phyloP scores from a whole-genome alignment of 2,797 vertebrate species.

The Coluber constrictor region DNA sequence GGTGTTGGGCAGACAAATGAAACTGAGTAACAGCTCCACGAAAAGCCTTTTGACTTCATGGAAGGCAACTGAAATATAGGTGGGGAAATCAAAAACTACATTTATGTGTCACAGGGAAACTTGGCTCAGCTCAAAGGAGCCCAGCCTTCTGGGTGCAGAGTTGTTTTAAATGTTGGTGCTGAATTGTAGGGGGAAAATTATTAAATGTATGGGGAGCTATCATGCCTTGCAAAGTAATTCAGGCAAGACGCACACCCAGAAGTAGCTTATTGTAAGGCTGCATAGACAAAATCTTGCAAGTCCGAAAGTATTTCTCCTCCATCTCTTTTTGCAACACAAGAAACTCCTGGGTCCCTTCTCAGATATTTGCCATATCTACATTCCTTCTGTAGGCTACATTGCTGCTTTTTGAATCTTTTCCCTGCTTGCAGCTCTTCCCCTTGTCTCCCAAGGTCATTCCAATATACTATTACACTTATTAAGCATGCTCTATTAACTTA shows the following conservation, averaged over 20 bases:
- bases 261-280: neutral
- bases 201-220: neutral
- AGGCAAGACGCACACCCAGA: neutral
- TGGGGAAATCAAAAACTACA: conserved; percentile 43
- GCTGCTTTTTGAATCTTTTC: neutral
- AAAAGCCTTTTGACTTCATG: conserved; percentile 42
- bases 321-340: neutral
- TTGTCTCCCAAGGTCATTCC: neutral
- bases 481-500: neutral
- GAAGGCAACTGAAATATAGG: conserved; percentile 24
- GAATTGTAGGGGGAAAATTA: neutral
- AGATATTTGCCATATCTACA: neutral
- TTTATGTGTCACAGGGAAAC: neutral
- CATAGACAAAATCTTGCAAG: neutral
- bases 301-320: neutral
- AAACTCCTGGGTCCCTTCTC: neutral
- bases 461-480: neutral
- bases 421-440: neutral
- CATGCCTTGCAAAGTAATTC: neutral
- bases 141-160: neutral
- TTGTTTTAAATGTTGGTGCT: neutral
- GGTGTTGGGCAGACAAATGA: conserved; percentile 3
- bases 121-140: neutral
- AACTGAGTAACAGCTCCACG: conserved; percentile 52
- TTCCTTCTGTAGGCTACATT: neutral